A percentile compares a stretch with the other conserved stretches of the same genome.
phyloP scores from a whole-genome alignment of 2,113 vertebrate species.

The Galbula dea region DNA sequence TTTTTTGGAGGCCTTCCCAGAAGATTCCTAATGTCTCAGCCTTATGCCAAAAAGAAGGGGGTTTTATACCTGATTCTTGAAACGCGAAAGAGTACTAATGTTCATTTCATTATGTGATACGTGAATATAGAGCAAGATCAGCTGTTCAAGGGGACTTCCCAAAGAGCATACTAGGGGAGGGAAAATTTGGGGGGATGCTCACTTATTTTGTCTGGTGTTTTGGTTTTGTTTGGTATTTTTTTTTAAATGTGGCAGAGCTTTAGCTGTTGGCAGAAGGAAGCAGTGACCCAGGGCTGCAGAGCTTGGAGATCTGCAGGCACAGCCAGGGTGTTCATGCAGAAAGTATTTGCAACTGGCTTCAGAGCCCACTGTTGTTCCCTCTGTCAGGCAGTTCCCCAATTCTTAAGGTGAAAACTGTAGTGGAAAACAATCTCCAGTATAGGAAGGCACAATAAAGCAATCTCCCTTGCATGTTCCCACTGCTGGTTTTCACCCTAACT shows the following conservation, averaged over 20 bases:
- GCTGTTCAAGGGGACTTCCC: neutral
- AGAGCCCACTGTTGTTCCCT: neutral
- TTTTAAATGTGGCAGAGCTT: neutral
- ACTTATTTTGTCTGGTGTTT: neutral
- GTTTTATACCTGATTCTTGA: neutral
- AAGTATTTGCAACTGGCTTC: neutral
- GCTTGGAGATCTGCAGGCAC: neutral
- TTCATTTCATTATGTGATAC: neutral
- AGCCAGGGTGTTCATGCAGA: neutral
- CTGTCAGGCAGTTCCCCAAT: neutral
- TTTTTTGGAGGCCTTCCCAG: constrained; percentile 37
- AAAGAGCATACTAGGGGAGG: neutral
- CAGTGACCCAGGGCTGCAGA: neutral
- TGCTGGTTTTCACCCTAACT: neutral
- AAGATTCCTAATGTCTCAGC: neutral
- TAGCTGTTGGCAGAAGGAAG: neutral
- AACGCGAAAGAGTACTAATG: neutral
- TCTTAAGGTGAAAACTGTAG: neutral
- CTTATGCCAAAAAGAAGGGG: neutral
- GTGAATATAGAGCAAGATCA: neutral
- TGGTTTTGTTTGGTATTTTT: neutral
- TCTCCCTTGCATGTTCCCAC: neutral
- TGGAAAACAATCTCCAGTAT: neutral
- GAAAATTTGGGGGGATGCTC: neutral
- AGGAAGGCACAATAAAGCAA: neutral